Percentiles rank a stretch among this genome's conserved stretches.
These are phyloP conservation scores for Melanerpes formicivorus DNA, from an alignment of 2,113 vertebrate species.

Conservation along the genomic window DNA sequence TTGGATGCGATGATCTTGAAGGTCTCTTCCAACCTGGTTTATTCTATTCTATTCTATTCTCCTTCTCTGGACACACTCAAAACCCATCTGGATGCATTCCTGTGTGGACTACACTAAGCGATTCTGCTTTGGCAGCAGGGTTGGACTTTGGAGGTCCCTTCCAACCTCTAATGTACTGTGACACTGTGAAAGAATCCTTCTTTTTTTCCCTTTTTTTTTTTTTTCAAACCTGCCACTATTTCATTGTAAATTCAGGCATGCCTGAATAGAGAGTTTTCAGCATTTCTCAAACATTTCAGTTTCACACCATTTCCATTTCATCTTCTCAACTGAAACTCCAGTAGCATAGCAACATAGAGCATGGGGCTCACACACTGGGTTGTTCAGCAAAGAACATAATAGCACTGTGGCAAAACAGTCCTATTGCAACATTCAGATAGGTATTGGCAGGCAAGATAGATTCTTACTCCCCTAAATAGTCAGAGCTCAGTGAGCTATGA, in stretches of 20 bases:
- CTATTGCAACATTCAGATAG: background rate
- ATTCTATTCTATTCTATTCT: too few species aligned
- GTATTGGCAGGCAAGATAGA: conserved; percentile 10
- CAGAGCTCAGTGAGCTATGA: background rate
- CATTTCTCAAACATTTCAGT: conserved; percentile 61
- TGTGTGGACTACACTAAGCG: too few species aligned
- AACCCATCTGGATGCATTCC: too few species aligned
- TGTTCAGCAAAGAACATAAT: background rate
- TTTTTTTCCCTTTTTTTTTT: background rate
- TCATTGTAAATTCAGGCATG: conserved; percentile 38
- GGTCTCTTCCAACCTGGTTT: too few species aligned
- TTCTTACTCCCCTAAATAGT: conserved; percentile 10
- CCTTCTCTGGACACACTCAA: too few species aligned
- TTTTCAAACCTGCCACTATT: conserved; percentile 51
- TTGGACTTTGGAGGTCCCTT: too few species aligned
- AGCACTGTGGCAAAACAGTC: background rate
- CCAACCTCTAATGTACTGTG: too few species aligned
- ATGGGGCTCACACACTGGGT: background rate
- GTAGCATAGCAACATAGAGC: background rate
- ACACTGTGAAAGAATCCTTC: background rate
- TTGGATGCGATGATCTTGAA: too few species aligned
- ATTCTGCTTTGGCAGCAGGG: too few species aligned
- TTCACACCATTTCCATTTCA: conserved; percentile 44
- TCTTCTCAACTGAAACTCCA: conserved; percentile 50
- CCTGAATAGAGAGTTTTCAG: conserved; percentile 52